Evolutionary conservation across 2,113 vertebrate species (phyloP), one percentile per base, ranked within the genome.

Genomic region (Tretioscincus oriximinensis): DNA sequence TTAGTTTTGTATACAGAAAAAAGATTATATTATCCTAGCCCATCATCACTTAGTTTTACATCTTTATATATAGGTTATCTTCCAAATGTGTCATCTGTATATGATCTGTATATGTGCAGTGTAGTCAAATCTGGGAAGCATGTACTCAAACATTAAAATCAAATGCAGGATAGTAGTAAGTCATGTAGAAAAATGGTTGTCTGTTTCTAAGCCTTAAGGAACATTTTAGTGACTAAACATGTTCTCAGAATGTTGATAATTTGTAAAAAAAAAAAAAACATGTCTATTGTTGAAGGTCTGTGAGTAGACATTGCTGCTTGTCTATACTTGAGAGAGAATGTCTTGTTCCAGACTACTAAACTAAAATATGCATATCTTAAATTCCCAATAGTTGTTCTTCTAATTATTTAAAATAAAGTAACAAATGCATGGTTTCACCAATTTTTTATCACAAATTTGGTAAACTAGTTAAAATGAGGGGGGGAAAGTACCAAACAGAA

Each of bases 251-350:
- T 86, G 86, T 67, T 86, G 74, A 86, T 90, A 88, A 76, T 29
- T 63, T 71, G 58, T 75, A 82, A 76, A 81, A 72, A 89, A 73
- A 14, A 85, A 82, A 76, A 81, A 72, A 89, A 73, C 16, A 85
- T 90, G 88, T 77, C 81, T 77, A 28, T 51, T 84, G 64, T 70
- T 69, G 84, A 88, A 86, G 80, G 88, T 88, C 87, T 87, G 81
- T 93, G 94, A 95, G 91, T 92, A 91, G 84, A 86, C 92, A 82
- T 78, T 91, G 90, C 91, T 92, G 90, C 92, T 90, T 91, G 83
- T 93, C 84, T 92, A 90, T 88, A 90, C 88, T 12, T 45, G 76
- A 85, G 90, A 68, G 66, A 41, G 31, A 86, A 87, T 63, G 81
- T 87, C 72, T 9, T 66, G 68, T 86, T 88, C 81, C 22, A 73